Evolutionary conservation across 2,113 vertebrate species (phyloP).

Genomic region (Nettapus auritus): DNA sequence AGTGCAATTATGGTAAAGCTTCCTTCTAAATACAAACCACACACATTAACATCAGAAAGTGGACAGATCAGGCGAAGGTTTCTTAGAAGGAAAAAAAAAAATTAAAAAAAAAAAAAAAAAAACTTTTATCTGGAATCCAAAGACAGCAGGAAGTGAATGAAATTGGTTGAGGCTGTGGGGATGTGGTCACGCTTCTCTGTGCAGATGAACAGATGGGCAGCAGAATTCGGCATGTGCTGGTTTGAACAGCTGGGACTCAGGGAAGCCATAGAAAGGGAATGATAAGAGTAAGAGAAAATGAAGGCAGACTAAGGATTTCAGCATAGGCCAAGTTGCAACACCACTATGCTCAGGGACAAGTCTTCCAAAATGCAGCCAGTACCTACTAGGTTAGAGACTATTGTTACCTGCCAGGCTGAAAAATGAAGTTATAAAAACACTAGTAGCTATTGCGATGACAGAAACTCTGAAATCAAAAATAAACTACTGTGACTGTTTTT

Average conservation of each 20-base stretch:
- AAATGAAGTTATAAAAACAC: not conserved
- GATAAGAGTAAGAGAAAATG: not conserved
- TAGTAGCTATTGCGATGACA: not conserved
- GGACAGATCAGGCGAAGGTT: not conserved
- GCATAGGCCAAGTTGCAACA: not conserved
- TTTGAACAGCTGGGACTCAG: slow-evolving; percentile 38
- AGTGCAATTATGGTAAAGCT: not conserved
- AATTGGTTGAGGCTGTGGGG: slow-evolving; percentile 60
- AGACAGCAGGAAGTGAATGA: slow-evolving; percentile 50
- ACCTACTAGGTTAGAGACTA: not conserved
- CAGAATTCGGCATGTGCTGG: slow-evolving; percentile 24
- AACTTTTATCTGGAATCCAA: slow-evolving; percentile 42
- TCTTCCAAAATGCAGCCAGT: not conserved
- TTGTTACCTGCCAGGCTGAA: not conserved
- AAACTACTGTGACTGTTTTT: accelerated
- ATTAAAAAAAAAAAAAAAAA: not conserved
- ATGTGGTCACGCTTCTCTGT: slow-evolving; percentile 45
- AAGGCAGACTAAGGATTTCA: slow-evolving; percentile 1
- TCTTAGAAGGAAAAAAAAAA: not conserved
- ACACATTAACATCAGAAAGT: not conserved
- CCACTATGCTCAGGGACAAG: not conserved
- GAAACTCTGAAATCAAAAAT: not conserved
- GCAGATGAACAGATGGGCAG: slow-evolving; percentile 50
- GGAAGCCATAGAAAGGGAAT: not conserved
- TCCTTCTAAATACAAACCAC: not conserved